Conservation (phyloP, 2,797 vertebrate genomes). For the Tapirus indicus region DNA sequence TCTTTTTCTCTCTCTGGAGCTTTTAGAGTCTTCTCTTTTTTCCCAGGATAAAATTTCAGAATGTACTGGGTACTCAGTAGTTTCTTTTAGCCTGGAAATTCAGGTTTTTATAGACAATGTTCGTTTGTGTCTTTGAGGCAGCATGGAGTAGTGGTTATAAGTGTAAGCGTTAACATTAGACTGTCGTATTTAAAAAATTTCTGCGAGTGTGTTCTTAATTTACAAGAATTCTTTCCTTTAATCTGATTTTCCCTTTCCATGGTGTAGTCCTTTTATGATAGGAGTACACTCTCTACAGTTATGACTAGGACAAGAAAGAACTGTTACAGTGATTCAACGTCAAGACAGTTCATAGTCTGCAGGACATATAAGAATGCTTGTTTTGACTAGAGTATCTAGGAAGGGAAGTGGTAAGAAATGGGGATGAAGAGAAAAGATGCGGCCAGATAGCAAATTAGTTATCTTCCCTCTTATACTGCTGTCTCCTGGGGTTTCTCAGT, state of each 20-base stretch:
- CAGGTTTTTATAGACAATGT: neutral
- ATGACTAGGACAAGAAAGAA: neutral
- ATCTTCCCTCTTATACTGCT: neutral
- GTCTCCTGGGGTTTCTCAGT: neutral
- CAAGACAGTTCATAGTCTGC: neutral
- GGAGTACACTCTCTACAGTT: neutral
- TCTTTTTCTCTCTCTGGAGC: neutral
- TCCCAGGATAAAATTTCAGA: conserved; percentile 16
- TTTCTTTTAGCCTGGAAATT: conserved; percentile 17
- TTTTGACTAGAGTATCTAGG: neutral
- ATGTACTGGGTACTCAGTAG: neutral
- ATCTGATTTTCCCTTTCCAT: neutral
- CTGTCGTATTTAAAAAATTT: neutral
- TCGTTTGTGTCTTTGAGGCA: neutral
- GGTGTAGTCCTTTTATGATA: neutral
- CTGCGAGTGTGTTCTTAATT: neutral
- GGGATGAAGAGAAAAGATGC: neutral
- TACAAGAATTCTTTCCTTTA: neutral
- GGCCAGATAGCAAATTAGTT: neutral
- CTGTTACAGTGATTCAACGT: neutral
- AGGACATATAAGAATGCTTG: neutral
- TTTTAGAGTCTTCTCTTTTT: neutral
- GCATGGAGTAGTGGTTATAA: neutral
- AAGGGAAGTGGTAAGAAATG: neutral
- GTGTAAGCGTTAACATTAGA: neutral